These are phyloP conservation scores for Eutrigla gurnardus DNA, from an alignment of 2,797 vertebrate species.

Conservation along the genomic window DNA sequence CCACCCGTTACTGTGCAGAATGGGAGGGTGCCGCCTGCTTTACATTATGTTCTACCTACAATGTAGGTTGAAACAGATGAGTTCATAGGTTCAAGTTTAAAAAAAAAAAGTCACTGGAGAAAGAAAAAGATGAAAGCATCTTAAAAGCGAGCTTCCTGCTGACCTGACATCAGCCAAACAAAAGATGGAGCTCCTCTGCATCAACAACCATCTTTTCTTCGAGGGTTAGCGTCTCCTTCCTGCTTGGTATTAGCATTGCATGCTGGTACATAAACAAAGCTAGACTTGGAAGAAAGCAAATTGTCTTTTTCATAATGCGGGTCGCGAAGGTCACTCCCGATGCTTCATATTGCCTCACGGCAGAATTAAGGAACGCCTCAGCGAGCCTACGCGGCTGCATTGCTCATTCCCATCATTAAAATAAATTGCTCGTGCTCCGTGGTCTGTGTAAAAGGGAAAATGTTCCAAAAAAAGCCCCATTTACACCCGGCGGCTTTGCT, in stretches of 20 bases:
- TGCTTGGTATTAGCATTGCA: conserved; percentile 43
- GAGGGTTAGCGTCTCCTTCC: neutral
- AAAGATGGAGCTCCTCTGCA: conserved; percentile 7
- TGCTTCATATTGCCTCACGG: conserved; percentile 43
- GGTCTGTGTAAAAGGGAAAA: conserved; percentile 55
- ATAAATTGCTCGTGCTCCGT: conserved; percentile 60
- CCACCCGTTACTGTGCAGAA: too few relatives aligned
- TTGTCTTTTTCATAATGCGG: conserved; percentile 51
- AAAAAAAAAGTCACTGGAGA: conserved; percentile 3
- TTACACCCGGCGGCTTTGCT: conserved; percentile 45
- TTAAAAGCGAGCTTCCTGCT: neutral
- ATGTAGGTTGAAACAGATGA: neutral
- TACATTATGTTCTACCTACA: too few relatives aligned
- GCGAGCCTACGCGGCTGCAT: conserved; percentile 52
- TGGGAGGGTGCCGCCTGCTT: too few relatives aligned
- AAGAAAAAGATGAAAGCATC: neutral
- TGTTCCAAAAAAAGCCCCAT: conserved; percentile 15
- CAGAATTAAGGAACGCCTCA: conserved; percentile 63
- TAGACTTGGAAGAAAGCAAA: conserved; percentile 43
- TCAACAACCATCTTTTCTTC: conserved; percentile 16
- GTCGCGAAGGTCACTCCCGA: conserved; percentile 62
- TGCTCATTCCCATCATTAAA: conserved; percentile 69
- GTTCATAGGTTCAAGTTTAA: neutral
- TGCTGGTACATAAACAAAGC: conserved; percentile 42
- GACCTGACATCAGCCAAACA: conserved; percentile 10